Base-by-base conservation (phyloP, 2,113 vertebrate species). In the Lonchura striata region DNA sequence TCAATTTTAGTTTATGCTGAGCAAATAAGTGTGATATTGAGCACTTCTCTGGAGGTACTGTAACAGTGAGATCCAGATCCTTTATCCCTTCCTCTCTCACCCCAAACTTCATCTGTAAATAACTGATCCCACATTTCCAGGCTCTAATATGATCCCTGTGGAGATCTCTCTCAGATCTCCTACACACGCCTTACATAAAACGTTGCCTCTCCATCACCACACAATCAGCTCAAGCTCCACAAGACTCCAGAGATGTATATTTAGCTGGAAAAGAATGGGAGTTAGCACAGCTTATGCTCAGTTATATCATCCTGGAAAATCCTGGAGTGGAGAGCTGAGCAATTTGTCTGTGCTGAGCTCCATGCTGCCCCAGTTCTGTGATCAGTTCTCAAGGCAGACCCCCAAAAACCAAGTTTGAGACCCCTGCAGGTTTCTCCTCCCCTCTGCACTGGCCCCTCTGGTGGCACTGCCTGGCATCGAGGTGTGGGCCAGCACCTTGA, bases 161-260 rank as follows among this genome's bases (percentile, higher is more conserved):
- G 88, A 94, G 91, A 86, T 88, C 86, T 85, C 42, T 9, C 88
- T 84, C 88, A 47, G 64, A 75, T 96, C 96, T 95, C 96, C 94
- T 96, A 90, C 95, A 96, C 94, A 90, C 0, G 0, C 80, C 92
- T 96, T 88, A 94, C 88, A 92, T 94, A 95, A 96, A 96, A 35
- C 2, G 9, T 46, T 93, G 92, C 64, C 64, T 95, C 86, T 90
- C 83, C 82, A 80, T 39, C 85, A 69, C 50, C 79, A 74, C 92
- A 88, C 86, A 54, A 83, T 37, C 95, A 93, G 83, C 71, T 86
- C 88, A n/a, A 63, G 71, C 95, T 90, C 75, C 81, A 27, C 71
- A 46, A 92, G 88, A 22, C 92, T 80, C 86, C 27, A 70, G 68
- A 60, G 88, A 81, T 90, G 64, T 93, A 94, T 92, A 95, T 97